phyloP scores from a whole-genome alignment of 2,113 vertebrate genomes.

The Perca flavescens region DNA sequence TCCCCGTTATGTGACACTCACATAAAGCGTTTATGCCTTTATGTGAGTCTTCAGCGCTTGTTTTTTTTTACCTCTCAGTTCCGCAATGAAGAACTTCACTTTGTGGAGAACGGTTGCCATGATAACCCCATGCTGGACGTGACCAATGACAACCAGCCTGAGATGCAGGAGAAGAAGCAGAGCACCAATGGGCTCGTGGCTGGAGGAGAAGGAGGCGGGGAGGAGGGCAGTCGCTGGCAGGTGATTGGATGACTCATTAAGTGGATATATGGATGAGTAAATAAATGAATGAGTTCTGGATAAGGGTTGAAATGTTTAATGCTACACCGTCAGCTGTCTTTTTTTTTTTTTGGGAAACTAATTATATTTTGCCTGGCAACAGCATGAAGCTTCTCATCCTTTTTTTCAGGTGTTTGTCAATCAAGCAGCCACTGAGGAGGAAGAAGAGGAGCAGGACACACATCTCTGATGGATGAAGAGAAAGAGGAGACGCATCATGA shows the following conservation, averaged over 20 bases:
- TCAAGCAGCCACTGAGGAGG: constrained; percentile 90
- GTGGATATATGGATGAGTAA: neutral
- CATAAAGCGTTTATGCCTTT: too few species aligned
- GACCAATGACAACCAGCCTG: constrained; percentile 91
- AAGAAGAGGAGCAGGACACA: constrained; percentile 94
- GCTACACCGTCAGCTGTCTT: neutral
- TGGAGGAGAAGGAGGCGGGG: constrained; percentile 65
- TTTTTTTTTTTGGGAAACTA: too few species aligned
- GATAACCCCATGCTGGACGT: constrained; percentile 99
- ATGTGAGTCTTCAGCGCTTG: too few species aligned
- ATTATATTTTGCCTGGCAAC: neutral
- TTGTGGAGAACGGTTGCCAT: constrained; percentile 98
- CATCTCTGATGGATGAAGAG: constrained; percentile 88
- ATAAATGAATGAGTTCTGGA: neutral
- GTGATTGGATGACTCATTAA: constrained; percentile 67
- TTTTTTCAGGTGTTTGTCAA: constrained; percentile 88
- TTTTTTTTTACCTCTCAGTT: constrained; percentile 76
- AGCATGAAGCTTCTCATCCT: neutral
- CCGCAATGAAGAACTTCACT: constrained; percentile 92
- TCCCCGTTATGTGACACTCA: too few species aligned
- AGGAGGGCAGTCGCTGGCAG: constrained; percentile 87
- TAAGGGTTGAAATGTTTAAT: neutral
- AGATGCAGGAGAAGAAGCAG: constrained; percentile 94
- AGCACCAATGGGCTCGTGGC: constrained; percentile 91
- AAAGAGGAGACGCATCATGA: constrained; percentile 32